Conservation (phyloP, 2,113 vertebrate species). For the Tetrao urogallus region DNA sequence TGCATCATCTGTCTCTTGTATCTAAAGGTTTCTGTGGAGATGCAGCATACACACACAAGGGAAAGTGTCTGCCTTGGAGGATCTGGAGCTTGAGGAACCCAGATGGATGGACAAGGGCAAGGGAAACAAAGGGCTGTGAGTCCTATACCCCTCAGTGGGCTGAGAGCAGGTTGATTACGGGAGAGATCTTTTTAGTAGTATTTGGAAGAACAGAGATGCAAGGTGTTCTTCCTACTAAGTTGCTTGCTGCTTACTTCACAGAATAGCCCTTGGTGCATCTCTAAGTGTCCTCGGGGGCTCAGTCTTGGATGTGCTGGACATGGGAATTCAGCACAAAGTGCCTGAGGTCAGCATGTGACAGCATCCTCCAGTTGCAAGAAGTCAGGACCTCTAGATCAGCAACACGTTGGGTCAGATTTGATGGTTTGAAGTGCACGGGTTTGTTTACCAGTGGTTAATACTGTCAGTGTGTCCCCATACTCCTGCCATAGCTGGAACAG, state of each 20-base stretch:
- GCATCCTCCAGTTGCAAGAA: neutral
- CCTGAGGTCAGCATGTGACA: neutral
- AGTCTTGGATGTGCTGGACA: neutral
- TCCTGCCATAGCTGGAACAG: rapidly evolving
- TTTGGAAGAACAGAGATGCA: neutral
- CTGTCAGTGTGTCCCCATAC: neutral
- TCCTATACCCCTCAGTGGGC: neutral
- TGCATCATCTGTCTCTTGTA: neutral
- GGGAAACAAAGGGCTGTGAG: neutral
- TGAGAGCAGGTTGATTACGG: neutral
- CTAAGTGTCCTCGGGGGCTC: neutral
- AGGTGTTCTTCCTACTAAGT: neutral
- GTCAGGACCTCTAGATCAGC: neutral
- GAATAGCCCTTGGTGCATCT: neutral
- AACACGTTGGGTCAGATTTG: neutral
- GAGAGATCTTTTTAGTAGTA: neutral
- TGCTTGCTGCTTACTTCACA: neutral
- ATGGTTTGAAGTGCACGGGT: neutral
- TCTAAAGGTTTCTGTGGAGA: neutral
- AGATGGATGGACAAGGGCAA: neutral
- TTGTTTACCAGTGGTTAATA: neutral
- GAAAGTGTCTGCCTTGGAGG: neutral
- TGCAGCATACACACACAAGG: neutral
- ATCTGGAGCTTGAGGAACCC: neutral
- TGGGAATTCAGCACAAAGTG: neutral